Evolutionary conservation across 2,113 vertebrate species (phyloP).

Genomic region (Ictalurus punctatus): DNA sequence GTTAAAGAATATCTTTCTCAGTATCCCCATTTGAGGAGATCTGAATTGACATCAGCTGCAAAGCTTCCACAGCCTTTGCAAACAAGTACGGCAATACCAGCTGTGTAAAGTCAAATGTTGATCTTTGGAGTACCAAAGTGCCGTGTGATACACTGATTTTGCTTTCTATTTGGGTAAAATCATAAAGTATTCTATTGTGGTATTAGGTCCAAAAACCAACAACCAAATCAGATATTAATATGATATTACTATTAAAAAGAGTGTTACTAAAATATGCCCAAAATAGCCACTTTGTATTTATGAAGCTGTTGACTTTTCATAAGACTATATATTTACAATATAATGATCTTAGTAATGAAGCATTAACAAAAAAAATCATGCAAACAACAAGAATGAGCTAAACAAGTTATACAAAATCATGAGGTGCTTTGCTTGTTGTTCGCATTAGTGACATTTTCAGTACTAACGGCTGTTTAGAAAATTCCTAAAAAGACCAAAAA

Average conservation of each 20-base stretch:
- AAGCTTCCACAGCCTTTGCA: slow-evolving; percentile 51
- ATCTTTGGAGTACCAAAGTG: slow-evolving; percentile 64
- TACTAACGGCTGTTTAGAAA: slow-evolving; percentile 73
- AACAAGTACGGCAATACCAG: slow-evolving; percentile 49
- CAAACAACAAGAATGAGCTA: slow-evolving; percentile 33
- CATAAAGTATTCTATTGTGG: not conserved
- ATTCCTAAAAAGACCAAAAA: slow-evolving; percentile 48
- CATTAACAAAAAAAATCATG: slow-evolving; percentile 33
- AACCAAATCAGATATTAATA: slow-evolving; percentile 34
- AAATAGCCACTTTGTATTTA: not conserved
- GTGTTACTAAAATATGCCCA: not conserved
- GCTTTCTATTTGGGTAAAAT: not conserved
- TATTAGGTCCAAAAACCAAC: slow-evolving; percentile 1
- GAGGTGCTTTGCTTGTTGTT: slow-evolving; percentile 62
- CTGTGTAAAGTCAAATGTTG: slow-evolving; percentile 24
- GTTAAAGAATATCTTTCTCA: not conserved
- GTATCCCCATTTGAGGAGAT: slow-evolving; percentile 21
- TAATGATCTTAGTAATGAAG: not conserved
- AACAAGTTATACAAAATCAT: slow-evolving; percentile 25
- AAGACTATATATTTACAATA: slow-evolving; percentile 20
- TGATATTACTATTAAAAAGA: not conserved
- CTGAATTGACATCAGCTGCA: slow-evolving; percentile 59
- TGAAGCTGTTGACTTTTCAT: not conserved
- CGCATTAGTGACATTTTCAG: slow-evolving; percentile 72
- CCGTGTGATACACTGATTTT: not conserved